Evolutionary conservation across 2,888 invertebrate species (phyloP).

Genomic region (Malthinus flaveolus): DNA sequence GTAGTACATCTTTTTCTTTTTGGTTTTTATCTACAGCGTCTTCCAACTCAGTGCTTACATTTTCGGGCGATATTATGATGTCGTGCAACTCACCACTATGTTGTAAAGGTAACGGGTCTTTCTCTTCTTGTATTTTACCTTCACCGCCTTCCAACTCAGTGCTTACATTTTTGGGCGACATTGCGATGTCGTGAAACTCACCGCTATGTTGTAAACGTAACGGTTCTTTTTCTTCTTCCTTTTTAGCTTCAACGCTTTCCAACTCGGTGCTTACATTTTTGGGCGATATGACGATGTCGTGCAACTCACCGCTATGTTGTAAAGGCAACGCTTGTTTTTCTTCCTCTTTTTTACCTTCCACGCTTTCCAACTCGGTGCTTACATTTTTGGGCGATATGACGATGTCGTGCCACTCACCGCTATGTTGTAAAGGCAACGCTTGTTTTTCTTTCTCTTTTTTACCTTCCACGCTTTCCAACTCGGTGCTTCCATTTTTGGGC

Average conservation of each 20-base stretch:
- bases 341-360: conserved; percentile 27
- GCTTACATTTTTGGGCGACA: neutral
- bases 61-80: neutral
- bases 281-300: neutral
- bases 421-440: neutral
- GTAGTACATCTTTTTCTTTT: conserved; percentile 9
- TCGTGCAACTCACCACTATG: conserved; percentile 9
- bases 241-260: conserved; percentile 25
- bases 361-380: conserved; percentile 17
- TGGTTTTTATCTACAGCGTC: conserved; percentile 4
- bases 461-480: conserved; percentile 25
- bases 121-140: conserved; percentile 23
- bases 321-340: neutral
- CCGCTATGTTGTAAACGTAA: neutral
- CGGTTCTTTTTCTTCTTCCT: conserved; percentile 13
- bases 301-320: conserved; percentile 5
- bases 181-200: conserved; percentile 1
- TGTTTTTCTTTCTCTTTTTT: conserved; percentile 19
- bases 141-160: conserved; percentile 21
- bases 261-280: conserved; percentile 12
- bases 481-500: conserved; percentile 7
- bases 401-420: conserved; percentile 1
- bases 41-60: neutral
- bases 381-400: too few species aligned
- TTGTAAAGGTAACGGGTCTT: neutral